Base-by-base conservation (phyloP, 2,888 invertebrate species). In the Sylvicola cinctus region DNA sequence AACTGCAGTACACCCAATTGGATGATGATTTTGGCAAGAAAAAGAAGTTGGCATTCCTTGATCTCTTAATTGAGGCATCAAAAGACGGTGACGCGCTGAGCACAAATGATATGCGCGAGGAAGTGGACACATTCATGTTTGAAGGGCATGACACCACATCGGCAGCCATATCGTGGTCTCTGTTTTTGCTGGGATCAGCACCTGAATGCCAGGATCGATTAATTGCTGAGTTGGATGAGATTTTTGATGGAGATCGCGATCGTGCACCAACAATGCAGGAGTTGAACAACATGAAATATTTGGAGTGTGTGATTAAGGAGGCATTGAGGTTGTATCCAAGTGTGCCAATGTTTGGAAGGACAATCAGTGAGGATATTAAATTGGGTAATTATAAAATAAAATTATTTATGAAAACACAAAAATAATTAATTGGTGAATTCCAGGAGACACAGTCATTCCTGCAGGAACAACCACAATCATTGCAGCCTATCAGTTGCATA, bases 141-240 rank as follows among this genome's bases (percentile, higher is more conserved):
- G n/a, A n/a, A 70, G 69, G 73, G 1, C 72, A 72, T 44, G 73
- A 74, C 38, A 74, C 73, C 0, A 68, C 69, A 1, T 62, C 70
- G 1, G 54, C 57, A 33, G 63, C 61, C 4, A 44, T 69, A 10
- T 55, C 56, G 16, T 66, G 63, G 42, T 50, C 60, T 8, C 45
- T 70, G 10, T 46, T 68, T 44, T 46, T 64, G 32, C 43, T 71
- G 13, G 67, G 70, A 1, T 55, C 61, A 16, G 46, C 65, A 39
- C 52, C 52, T 28, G 48, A 59, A 20, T 48, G 58, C 3, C 69
- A 68, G 54, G 49, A 60, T 2, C 51, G 50, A 4, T 54, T 66
- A 4, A 55, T 46, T 36, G 52, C 59, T 16, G 67, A 67, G 42
- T 47, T 55, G 11, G 44, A 47, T 16, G 38, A 42, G 0, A 49